Base-by-base conservation (phyloP, 2,888 invertebrate genomes). In the Amphimallon solstitiale region DNA sequence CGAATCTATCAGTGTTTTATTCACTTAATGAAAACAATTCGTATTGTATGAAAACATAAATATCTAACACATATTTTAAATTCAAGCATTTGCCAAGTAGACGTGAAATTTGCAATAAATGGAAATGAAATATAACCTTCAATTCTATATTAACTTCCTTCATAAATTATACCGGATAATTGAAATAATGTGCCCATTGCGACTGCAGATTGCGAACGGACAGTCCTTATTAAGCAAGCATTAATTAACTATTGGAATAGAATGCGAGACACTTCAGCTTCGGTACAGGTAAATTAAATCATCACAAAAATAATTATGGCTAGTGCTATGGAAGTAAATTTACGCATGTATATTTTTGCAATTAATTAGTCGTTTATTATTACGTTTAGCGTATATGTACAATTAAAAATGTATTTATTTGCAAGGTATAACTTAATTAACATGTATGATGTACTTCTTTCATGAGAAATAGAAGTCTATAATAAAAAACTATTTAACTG, bases 371-470 rank as follows among this genome's bases (percentile, higher is more conserved):
- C 15, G 9, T 51, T 51, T 51, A 35, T 34, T 51, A 29, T 5
- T 29, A 29, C 9, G 29, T 29, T 29, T 29, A 1, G 5, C 29
- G 29, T 51, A 35, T 35, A 35, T 2, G 4, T 14, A 43, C 29
- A 59, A 59, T 59, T 34, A 43, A 45, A 59, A 34, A 23, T 59
- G 29, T 43, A 59, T 43, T 59, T 59, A 2, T 43, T 59, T 43
- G 43, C 29, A 29, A 45, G 43, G 29, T 9, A 17, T 43, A 29
- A 5, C 15, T 29, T 15, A 10, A 43, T 59, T 21, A 56, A 21
- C 12, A 35, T 17, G 35, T 38, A 54, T 38, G 21, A 54, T 17
- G 17, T 43, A 40, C 38, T 17, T 21, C n/a, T 19, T 38, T 54
- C 29, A 5, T 7, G 9, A 3, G 5, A 5, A 5, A 29, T 29